These are phyloP conservation scores for Hyles vespertilio DNA, from an alignment of 1,140 invertebrate species.

Conservation along the genomic window DNA sequence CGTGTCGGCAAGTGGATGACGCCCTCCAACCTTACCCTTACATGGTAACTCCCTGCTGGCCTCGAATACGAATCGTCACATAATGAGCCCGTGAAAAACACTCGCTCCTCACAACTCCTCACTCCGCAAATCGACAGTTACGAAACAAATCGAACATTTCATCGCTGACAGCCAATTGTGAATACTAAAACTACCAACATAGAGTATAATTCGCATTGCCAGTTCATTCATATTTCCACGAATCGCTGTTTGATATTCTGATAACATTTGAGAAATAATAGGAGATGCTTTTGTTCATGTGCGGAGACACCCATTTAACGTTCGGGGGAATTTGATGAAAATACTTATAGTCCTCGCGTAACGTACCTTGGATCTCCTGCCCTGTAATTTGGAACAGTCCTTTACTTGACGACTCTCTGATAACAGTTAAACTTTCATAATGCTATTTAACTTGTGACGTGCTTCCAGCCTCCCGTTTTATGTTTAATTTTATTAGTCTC, in stretches of 20 bases:
- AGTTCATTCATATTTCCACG: constrained; percentile 26
- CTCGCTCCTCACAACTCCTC: constrained; percentile 49
- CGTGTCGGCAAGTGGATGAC: constrained; percentile 28
- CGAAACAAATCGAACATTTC: constrained; percentile 29
- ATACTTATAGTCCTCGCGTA: constrained; percentile 25
- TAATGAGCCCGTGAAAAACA: constrained; percentile 67
- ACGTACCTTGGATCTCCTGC: constrained; percentile 7
- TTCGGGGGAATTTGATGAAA: constrained; percentile 41
- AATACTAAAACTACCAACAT: constrained; percentile 17
- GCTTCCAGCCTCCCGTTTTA: neutral
- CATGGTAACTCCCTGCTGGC: constrained; percentile 33
- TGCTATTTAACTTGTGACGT: constrained; percentile 1
- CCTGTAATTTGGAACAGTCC: constrained; percentile 27
- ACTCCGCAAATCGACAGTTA: constrained; percentile 23
- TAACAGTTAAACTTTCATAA: constrained; percentile 26
- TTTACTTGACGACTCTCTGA: constrained; percentile 25
- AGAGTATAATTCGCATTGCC: constrained; percentile 19
- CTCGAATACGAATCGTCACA: constrained; percentile 60
- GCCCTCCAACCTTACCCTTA: constrained; percentile 38
- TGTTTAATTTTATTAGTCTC: too few relatives aligned
- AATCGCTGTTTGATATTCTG: constrained; percentile 59
- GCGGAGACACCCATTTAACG: constrained; percentile 37
- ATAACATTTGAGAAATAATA: constrained; percentile 61
- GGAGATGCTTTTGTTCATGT: constrained; percentile 43
- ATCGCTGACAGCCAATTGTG: constrained; percentile 29